phyloP scores from a whole-genome alignment of 53 echinoderm and acorn worm genomes.

The Astropecten irregularis region DNA sequence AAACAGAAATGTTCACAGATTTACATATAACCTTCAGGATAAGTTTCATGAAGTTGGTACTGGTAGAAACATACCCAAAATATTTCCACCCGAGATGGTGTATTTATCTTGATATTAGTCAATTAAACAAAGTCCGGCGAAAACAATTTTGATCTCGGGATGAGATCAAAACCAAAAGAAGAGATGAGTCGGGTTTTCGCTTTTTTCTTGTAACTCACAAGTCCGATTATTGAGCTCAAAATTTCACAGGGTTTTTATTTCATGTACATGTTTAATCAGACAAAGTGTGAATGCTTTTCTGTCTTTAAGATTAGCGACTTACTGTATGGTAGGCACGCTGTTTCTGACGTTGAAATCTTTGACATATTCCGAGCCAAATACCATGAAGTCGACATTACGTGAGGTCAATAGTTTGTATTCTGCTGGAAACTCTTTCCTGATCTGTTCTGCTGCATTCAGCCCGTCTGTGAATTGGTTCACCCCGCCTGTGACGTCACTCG shows the following conservation, averaged over 20 bases:
- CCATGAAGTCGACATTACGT: constrained; percentile 45
- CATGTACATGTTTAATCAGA: too few species aligned
- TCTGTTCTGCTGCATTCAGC: constrained; percentile 46
- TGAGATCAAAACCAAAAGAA: too few species aligned
- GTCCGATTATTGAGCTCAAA: not conserved
- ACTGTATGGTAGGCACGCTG: constrained; percentile 63
- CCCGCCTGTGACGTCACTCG: constrained; percentile 44
- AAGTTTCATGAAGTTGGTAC: too few species aligned
- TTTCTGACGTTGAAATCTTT: constrained; percentile 43
- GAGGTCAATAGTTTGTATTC: constrained; percentile 51
- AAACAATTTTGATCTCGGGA: not conserved
- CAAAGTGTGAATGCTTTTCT: too few species aligned
- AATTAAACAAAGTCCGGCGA: not conserved
- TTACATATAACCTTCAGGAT: too few species aligned
- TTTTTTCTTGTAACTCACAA: not conserved
- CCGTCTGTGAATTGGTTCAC: constrained; percentile 73
- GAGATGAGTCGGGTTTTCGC: too few species aligned
- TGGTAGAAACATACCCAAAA: too few species aligned
- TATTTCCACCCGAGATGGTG: not conserved
- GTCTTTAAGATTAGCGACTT: too few species aligned
- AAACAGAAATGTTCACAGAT: too few species aligned
- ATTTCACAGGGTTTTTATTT: too few species aligned
- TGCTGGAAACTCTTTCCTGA: constrained; percentile 61
- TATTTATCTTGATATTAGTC: not conserved
- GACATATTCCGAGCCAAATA: constrained; percentile 44